Conservation (phyloP, 35 echinoderm and acorn worm genomes). For the Apostichopus japonicus region DNA sequence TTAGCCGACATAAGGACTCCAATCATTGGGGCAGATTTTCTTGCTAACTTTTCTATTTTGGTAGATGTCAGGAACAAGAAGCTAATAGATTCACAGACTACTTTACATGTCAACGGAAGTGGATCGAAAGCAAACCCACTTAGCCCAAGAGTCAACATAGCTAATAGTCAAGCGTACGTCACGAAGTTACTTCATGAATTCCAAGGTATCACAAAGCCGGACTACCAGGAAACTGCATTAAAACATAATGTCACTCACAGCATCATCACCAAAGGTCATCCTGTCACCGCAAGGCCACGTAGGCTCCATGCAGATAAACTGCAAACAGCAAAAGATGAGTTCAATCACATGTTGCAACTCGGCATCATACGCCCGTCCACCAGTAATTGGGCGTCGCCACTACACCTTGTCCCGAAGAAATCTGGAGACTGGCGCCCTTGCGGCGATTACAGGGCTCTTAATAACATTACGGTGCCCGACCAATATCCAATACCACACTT, state of each 20-base stretch:
- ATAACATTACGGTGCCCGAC: neutral
- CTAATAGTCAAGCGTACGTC: no score
- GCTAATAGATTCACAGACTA: neutral
- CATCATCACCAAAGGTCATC: constrained; percentile 36
- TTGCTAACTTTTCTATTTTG: neutral
- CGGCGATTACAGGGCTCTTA: constrained; percentile 38
- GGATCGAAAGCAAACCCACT: no score
- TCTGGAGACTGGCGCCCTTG: constrained; percentile 47
- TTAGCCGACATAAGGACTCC: constrained; percentile 40
- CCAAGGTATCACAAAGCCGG: neutral
- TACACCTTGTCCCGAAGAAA: constrained; percentile 50
- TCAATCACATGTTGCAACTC: constrained; percentile 41
- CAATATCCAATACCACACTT: constrained; percentile 35
- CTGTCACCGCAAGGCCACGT: no score
- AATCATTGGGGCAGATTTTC: constrained; percentile 59
- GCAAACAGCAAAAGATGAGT: no score
- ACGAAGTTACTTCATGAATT: no score
- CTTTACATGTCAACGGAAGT: neutral
- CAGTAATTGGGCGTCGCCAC: constrained; percentile 31
- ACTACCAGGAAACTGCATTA: neutral
- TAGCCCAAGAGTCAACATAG: no score
- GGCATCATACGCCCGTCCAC: constrained; percentile 5
- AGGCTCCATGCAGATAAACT: no score
- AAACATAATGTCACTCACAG: constrained; percentile 63
- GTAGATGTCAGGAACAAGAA: neutral